Percentiles rank a stretch among this genome's conserved stretches.
Conservation (phyloP, 2,113 vertebrate species). For the Corythornis cristatus region DNA sequence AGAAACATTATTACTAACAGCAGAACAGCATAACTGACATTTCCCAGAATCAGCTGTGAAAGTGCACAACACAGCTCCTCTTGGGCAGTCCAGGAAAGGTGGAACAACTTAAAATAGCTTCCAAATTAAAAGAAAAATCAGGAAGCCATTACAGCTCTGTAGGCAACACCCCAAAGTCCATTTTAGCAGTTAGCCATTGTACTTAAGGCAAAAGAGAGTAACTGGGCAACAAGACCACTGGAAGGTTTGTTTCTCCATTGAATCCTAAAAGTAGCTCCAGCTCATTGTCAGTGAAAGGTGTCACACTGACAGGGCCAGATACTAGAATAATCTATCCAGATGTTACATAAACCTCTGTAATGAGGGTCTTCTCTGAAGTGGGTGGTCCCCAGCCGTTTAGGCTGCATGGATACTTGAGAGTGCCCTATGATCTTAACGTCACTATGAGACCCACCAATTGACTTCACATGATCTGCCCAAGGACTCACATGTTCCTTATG, state of each 20-base stretch:
- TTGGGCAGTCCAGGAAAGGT: conserved; percentile 39
- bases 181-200: conserved; percentile 8
- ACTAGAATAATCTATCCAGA: neutral
- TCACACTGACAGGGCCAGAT: neutral
- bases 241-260: neutral
- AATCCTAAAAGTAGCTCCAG: neutral
- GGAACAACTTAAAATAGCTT: conserved; percentile 44
- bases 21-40: conserved; percentile 49
- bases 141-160: conserved; percentile 8
- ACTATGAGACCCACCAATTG: neutral
- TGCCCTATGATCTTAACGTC: fast-evolving
- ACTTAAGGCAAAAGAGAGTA: neutral
- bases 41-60: conserved; percentile 59
- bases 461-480: neutral
- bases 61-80: conserved; percentile 36
- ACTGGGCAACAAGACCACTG: neutral
- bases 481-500: neutral
- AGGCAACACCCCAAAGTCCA: conserved; percentile 5
- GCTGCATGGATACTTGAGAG: neutral
- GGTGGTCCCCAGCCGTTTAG: neutral
- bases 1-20: conserved; percentile 47
- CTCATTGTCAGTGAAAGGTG: neutral
- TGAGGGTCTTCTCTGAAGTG: neutral
- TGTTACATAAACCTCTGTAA: neutral
- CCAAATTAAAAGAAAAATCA: conserved; percentile 24